Base-by-base conservation (phyloP, 2,797 vertebrate species). In the Gallinago nigripennis region DNA sequence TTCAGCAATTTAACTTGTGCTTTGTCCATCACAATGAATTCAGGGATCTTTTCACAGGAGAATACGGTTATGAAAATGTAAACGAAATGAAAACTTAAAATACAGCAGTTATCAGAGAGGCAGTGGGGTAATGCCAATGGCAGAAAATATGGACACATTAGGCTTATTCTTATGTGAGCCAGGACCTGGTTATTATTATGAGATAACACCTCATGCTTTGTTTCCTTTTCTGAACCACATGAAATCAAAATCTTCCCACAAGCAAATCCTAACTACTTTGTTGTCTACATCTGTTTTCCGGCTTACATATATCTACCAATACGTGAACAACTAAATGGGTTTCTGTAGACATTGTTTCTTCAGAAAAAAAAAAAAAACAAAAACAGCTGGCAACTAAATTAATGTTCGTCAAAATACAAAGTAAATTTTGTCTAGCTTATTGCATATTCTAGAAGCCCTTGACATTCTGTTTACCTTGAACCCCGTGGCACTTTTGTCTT, bases 41-140 rank as follows among this genome's bases (percentile, higher is more conserved):
- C 54, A 11, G 56, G 28, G 41, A 16, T 23, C 37, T 66, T 85
- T 64, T 41, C 39, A 4, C 4, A 30, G 51, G 39, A 82, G 88
- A 84, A 86, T 3, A 24, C 3, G 7, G 17, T 72, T n/a, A 37
- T 27, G 81, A 39, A 68, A 56, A 25, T 1, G 14, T 19, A 41
- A n/a, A 45, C 28, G 0, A 68, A 33, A 41, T 3, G 3, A 60
- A 64, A 88, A 61, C 50, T 50, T 37, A 17, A 45, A 92, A 30
- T 9, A 2, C 19, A 20, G 76, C 8, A 13, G 48, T 43, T 12
- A 25, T n/a, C 43, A 54, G 43, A 63, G 58, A 37, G 60, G 12
- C 16, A 5, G 30, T 21, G 54, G 60, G 0, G 14, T 15, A 50
- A 28, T 11, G 23, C 46, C 51, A n/a, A 1, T 5, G 33, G 50